Percentiles rank a stretch among this genome's conserved stretches.
Evolutionary conservation across 2,797 vertebrate genomes (phyloP).

Genomic region (Avahi laniger): DNA sequence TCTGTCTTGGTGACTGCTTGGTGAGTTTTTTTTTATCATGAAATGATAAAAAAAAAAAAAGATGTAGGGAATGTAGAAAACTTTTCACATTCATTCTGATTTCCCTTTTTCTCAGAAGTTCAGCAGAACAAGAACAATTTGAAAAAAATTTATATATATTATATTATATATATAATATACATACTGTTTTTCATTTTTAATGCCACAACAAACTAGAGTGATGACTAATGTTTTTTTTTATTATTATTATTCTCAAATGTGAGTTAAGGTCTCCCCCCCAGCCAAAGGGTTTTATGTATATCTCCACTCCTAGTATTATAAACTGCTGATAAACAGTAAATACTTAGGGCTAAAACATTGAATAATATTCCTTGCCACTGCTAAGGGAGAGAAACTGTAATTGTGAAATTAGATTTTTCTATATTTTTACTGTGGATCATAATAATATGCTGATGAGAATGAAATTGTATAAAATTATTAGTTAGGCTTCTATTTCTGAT

Average conservation of each 20-base stretch:
- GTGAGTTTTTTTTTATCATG: no score
- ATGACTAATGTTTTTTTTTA: neutral
- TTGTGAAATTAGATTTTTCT: neutral
- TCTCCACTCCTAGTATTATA: neutral
- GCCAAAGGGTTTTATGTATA: neutral
- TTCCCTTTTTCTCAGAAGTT: neutral
- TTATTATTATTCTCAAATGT: slow-evolving; percentile 10
- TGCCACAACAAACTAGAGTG: neutral
- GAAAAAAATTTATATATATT: neutral
- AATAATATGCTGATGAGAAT: neutral
- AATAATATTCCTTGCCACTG: neutral
- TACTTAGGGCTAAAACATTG: neutral
- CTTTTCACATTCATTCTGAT: neutral
- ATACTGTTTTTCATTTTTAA: neutral
- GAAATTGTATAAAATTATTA: neutral
- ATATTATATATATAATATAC: no score
- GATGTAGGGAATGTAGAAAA: neutral
- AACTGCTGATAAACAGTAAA: neutral
- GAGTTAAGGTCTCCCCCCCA: neutral
- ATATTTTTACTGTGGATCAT: neutral
- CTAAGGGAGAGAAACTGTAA: neutral
- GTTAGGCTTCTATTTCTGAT: neutral
- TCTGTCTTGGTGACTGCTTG: neutral
- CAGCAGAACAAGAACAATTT: neutral
- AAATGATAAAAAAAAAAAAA: no score